Evolutionary conservation across 2,113 vertebrate genomes (phyloP).

Genomic region (Antechinus stuartii): DNA sequence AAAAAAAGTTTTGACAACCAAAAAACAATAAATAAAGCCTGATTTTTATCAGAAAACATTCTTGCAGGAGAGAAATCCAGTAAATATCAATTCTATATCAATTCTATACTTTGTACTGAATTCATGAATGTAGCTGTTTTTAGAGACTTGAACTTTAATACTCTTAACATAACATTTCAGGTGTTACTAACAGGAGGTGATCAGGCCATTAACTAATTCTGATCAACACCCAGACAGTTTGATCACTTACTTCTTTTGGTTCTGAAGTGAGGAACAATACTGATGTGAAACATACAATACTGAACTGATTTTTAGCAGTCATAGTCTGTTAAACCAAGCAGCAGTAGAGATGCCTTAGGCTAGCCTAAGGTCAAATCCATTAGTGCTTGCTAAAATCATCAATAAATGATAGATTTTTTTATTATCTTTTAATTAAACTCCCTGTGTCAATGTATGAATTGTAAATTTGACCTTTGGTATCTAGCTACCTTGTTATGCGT

Average conservation of each 20-base stretch:
- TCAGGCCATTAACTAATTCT: not conserved
- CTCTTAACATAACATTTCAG: not conserved
- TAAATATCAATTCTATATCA: not conserved
- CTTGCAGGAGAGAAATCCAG: not conserved
- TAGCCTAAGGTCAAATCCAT: slow-evolving; percentile 73
- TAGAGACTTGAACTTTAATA: not conserved
- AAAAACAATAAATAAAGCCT: too few relatives aligned
- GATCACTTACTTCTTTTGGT: not conserved
- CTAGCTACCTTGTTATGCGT: slow-evolving; percentile 22
- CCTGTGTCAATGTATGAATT: slow-evolving; percentile 64
- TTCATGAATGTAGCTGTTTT: not conserved
- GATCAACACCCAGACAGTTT: not conserved
- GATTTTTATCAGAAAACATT: not conserved
- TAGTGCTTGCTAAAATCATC: slow-evolving; percentile 72
- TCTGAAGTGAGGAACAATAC: not conserved
- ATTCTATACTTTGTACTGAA: not conserved
- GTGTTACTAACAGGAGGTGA: not conserved
- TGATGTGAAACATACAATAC: slow-evolving; percentile 7
- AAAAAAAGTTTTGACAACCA: too few relatives aligned
- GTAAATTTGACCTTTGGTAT: slow-evolving; percentile 70
- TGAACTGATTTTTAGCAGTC: not conserved
- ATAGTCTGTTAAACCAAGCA: slow-evolving; percentile 48
- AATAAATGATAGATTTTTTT: slow-evolving; percentile 78
- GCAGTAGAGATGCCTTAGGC: slow-evolving; percentile 52
- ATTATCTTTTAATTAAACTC: slow-evolving; percentile 76